Percentiles rank a stretch among this genome's conserved stretches.
These are phyloP conservation scores for Orthosia gothica DNA, from an alignment of 2,888 invertebrate genomes.

Conservation along the genomic window DNA sequence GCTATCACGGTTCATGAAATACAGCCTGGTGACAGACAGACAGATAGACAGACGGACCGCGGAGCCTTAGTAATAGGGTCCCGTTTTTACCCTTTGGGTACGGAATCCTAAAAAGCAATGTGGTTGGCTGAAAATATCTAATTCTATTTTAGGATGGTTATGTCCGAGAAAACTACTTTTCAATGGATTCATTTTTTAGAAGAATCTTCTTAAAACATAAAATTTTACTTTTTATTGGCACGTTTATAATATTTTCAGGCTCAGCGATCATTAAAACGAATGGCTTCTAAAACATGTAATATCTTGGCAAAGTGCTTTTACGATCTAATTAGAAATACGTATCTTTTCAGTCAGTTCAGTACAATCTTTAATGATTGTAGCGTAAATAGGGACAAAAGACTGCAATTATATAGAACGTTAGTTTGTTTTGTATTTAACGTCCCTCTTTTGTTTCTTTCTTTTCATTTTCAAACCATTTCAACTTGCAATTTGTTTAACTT, in stretches of 20 bases:
- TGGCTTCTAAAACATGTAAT: conserved; percentile 32
- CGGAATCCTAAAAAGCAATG: too few species aligned
- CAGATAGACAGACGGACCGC: too few species aligned
- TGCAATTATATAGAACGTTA: conserved; percentile 49
- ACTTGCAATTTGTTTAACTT: conserved; percentile 42
- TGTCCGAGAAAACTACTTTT: not conserved
- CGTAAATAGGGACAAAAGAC: conserved; percentile 51
- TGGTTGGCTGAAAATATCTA: not conserved
- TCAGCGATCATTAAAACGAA: conserved; percentile 11
- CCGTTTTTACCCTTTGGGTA: too few species aligned
- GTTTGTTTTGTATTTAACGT: conserved; percentile 50
- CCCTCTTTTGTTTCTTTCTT: conserved; percentile 43
- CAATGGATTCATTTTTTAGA: not conserved
- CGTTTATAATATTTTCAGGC: not conserved
- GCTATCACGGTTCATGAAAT: too few species aligned
- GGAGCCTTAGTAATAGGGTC: too few species aligned
- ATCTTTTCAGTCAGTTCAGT: conserved; percentile 32
- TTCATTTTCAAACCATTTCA: conserved; percentile 30
- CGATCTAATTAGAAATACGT: conserved; percentile 48
- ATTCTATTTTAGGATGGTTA: not conserved
- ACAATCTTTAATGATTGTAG: conserved; percentile 47
- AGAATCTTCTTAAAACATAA: not conserved
- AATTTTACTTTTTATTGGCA: not conserved
- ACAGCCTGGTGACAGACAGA: too few species aligned
- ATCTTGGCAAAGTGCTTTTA: conserved; percentile 22